Evolutionary conservation across 92 coral and sea anemone species (phyloP), one percentile per base, ranked within the genome.

Genomic region (Hydrozoanthus gracilis): DNA sequence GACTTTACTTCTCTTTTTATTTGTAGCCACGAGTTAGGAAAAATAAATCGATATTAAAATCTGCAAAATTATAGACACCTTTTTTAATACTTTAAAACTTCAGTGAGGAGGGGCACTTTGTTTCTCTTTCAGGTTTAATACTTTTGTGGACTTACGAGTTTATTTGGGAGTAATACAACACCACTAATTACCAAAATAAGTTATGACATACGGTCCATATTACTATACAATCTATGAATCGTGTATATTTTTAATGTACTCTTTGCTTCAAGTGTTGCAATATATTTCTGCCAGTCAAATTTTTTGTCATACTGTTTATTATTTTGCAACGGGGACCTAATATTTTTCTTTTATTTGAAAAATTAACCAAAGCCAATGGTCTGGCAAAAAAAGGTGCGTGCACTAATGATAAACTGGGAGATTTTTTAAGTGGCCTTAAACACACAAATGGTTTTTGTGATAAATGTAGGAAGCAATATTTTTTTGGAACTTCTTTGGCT

Each of bases 51-150:
- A 55, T 55, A 55, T 55, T 55, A 11, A 55, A 55, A 55, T 55
- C 62, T 55, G 62, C 62, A 55, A 55, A 55, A 55, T 55, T 55
- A 55, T 55, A 55, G 62, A 55, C 62, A n/a, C n/a, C n/a, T n/a
- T n/a, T n/a, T n/a, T n/a, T n/a, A n/a, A n/a, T n/a, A n/a, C n/a
- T n/a, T n/a, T n/a, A n/a, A 55, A 55, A 55, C 9, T 55, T 1
- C 62, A 55, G 4, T 55, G 62, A 55, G 62, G 62, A 55, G 14
- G 62, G 62, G 10, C 8, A 55, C 62, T n/a, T n/a, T n/a, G n/a
- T 55, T 55, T 55, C 14, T 55, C 11, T 55, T 55, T 55, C 62
- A 55, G 62, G 62, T 55, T 55, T 55, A 55, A 55, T 55, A 55
- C 14, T 7, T 55, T 55, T 55, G 9, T 55, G 62, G 62, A 55